Conservation (phyloP, 1,140 invertebrate species). For the Plodia interpunctella region DNA sequence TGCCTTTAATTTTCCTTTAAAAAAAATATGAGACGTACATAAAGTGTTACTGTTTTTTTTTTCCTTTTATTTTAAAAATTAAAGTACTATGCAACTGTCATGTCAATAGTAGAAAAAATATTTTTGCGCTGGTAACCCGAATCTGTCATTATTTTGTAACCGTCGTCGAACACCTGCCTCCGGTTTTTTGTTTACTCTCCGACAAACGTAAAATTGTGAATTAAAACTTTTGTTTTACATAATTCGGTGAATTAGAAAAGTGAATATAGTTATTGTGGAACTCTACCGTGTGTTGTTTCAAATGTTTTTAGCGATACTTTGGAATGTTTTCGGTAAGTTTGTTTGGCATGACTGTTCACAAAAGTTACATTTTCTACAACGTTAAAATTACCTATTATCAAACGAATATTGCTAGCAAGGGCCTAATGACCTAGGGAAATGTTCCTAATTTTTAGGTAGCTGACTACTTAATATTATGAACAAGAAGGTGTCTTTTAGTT, state of each 20-base stretch:
- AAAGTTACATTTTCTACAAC: neutral
- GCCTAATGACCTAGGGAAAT: too few relatives aligned
- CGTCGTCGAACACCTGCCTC: slow-evolving; percentile 45
- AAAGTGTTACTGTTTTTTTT: too few relatives aligned
- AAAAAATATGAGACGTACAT: too few relatives aligned
- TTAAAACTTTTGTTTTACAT: slow-evolving; percentile 29
- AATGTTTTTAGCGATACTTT: neutral
- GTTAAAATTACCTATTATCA: neutral
- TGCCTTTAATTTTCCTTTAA: too few relatives aligned
- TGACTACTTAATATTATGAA: too few relatives aligned
- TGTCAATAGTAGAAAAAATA: slow-evolving; percentile 9
- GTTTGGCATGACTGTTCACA: neutral
- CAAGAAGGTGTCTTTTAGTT: too few relatives aligned
- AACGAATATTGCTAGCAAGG: neutral
- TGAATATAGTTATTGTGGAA: slow-evolving; percentile 10
- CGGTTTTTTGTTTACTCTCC: slow-evolving; percentile 37
- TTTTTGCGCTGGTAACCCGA: slow-evolving; percentile 15
- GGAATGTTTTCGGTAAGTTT: neutral
- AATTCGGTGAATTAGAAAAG: slow-evolving; percentile 13
- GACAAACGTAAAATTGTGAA: slow-evolving; percentile 34
- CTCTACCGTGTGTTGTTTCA: too few relatives aligned
- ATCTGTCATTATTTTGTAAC: slow-evolving; percentile 37
- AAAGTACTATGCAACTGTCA: neutral
- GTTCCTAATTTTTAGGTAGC: too few relatives aligned
- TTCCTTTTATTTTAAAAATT: neutral